Base-by-base conservation (phyloP, 2,888 invertebrate species). In the Pilophorus perplexus region DNA sequence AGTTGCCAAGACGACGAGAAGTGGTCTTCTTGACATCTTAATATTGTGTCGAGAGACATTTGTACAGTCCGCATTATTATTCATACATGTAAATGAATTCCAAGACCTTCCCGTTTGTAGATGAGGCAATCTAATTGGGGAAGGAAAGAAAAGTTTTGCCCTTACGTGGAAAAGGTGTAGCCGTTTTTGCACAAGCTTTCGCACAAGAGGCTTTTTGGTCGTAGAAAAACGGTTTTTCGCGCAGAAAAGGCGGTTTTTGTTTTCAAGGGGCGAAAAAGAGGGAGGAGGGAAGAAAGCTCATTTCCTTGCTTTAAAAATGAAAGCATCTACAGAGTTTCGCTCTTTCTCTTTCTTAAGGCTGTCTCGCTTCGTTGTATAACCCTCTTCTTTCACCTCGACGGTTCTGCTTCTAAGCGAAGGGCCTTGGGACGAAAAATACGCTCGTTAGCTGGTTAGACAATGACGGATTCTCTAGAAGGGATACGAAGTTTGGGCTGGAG, bases 391-490 rank as follows among this genome's bases (percentile, higher is more conserved):
- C 44, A 40, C 59, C 59, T 40, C 42, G 25, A 12, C 33, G 55
- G 23, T 40, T 42, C 59, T 40, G 22, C 25, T 28, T 28, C 27
- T 52, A 44, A 59, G 20, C 59, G 59, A 38, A 40, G 44, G 25
- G 44, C 33, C 50, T 40, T 12, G 28, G 18, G 59, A 54, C 52
- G 67, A 67, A 67, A 67, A 67, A 67, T 67, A 62, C 67, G 48
- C 62, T 55, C 54, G 67, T 67, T 67, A 67, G 62, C 22, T 37
- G 42, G 52, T 64, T 50, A 64, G 67, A 67, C 67, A 67, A 62
- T 62, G 67, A 67, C 60, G 67, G 67, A 67, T 67, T 60, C 38
- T 64, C 14, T 18, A 5, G 50, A 52, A 59, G 22, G 50, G 38
- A 62, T 37, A 44, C 46, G 42, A 42, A 27, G 40, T 54, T 33